Base-by-base conservation (phyloP, 2,113 vertebrate species). In the Gasterosteus aculeatus region DNA sequence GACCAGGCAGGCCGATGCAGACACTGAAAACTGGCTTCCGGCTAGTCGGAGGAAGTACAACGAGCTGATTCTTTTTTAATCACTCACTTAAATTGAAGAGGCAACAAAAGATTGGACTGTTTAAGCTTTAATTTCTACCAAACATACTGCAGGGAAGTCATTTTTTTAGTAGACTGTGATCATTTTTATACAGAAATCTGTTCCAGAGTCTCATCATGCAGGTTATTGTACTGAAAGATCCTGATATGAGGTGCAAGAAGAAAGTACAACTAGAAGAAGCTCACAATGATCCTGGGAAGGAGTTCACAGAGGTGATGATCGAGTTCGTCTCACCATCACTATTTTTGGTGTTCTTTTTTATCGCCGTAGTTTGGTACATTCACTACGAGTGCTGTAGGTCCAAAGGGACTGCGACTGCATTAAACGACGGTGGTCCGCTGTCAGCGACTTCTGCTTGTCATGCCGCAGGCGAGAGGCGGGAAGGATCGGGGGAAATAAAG, bases 401-500 rank as follows among this genome's bases (percentile, higher is more conserved):
- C 78, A 62, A 46, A 47, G 69, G 82, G 78, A 85, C 54, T 26
- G n/a, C 83, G 85, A 83, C 69, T 61, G 62, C 66, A 75, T 90
- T 87, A 85, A 89, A 87, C 10, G 73, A 78, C 63, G 69, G 75
- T 46, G 62, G 42, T 53, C 68, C 44, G 70, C 68, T 39, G 69
- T 64, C 77, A 70, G 78, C 16, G 14, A 3, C 69, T 57, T 58
- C 79, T 87, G 78, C 80, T 92, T 90, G 82, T 66, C 69, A 92
- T 49, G 82, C 87, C 82, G 86, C 9, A 80, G 59, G 75, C 31
- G 53, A 58, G 18, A 46, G 39, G 66, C 16, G 62, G 49, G 58
- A 19, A 76, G 87, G 77, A 88, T 75, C 85, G 83, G 65, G 91
- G 85, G 89, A 91, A 91, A 91, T 92, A 77, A 86, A 69, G 46